Conservation (phyloP, 2,888 invertebrate genomes). For the Drosophila yooni region DNA sequence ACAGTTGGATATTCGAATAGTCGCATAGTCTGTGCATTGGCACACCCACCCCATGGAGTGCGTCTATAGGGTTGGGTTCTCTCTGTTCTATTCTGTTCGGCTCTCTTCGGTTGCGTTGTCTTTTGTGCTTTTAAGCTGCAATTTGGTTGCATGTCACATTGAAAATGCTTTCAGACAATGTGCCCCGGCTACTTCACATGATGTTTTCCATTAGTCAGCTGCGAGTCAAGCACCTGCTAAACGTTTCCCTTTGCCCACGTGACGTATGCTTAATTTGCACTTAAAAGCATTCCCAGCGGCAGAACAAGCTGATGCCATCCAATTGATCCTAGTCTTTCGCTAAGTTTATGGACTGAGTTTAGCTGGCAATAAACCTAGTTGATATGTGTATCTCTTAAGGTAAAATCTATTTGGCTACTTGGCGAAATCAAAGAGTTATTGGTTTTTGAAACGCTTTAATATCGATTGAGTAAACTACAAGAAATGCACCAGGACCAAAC, state of each 20-base stretch:
- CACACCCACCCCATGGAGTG: constrained; percentile 30
- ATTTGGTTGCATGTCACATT: constrained; percentile 76
- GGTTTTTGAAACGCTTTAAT: not conserved
- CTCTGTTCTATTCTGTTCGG: constrained; percentile 1
- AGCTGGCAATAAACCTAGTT: not conserved
- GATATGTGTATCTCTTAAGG: not conserved
- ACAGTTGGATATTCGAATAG: constrained; percentile 28
- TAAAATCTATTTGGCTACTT: not conserved
- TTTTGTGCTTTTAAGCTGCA: constrained; percentile 71
- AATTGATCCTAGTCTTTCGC: not conserved
- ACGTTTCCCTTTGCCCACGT: constrained; percentile 37
- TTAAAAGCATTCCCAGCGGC: constrained; percentile 29
- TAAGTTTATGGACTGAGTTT: not conserved
- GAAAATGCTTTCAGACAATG: constrained; percentile 73
- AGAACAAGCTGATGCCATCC: constrained; percentile 13
- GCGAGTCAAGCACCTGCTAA: constrained; percentile 48
- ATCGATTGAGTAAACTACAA: not conserved
- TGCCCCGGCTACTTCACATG: constrained; percentile 55
- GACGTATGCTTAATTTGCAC: constrained; percentile 59
- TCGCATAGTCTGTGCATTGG: constrained; percentile 27
- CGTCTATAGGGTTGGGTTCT: constrained; percentile 4
- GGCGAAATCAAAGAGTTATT: not conserved
- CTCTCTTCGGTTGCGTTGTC: constrained; percentile 35
- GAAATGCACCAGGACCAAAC: not conserved
- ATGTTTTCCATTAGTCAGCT: constrained; percentile 60